Evolutionary conservation across 2,797 vertebrate genomes (phyloP), one percentile per base, ranked within the genome.

Genomic region (Caiman crocodilus): DNA sequence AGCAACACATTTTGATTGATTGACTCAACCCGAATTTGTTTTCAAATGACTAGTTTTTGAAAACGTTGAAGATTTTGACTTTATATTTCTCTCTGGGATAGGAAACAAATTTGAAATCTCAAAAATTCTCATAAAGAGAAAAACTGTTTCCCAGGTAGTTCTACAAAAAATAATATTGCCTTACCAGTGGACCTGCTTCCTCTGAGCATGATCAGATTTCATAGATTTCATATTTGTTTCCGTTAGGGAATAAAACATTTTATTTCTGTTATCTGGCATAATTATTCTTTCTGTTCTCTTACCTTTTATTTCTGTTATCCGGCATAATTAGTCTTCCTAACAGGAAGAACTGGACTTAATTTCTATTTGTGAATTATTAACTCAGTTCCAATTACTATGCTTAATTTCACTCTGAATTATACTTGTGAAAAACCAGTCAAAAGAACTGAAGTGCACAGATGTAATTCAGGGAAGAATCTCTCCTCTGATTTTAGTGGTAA

Each of bases 241-340:
- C 59, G 67, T 73, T 84, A 56, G 7, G 20, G 89, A 93, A 93
- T 79, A 89, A 89, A 95, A 75, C 8, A 1, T 75, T 95, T 93
- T 7, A 78, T 17, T 88, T 16, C 73, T 93, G 92, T 88, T 73
- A 88, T 71, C 14, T n/a, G 55, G 17, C 80, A 69, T 56, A 7
- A 9, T 14, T 30, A 94, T 26, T 26, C 93, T 74, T 79, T 35
- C 35, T 35, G 35, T 35, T 35, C 35, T 71, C 35, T 28, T 4
- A 18, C 26, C 88, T 88, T 74, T 91, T 50, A 78, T 17, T 88
- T 16, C 73, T 93, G 92, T 88, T 73, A 88, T 71, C 14, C 32
- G 57, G 17, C 80, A 69, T 56, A 7, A 9, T 14, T 30, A 94
- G n/a, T 26, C 93, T 74, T 79, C 11, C 50, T 14, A 90, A 76